Conservation (phyloP, 2,113 vertebrate genomes). For the Rana temporaria region DNA sequence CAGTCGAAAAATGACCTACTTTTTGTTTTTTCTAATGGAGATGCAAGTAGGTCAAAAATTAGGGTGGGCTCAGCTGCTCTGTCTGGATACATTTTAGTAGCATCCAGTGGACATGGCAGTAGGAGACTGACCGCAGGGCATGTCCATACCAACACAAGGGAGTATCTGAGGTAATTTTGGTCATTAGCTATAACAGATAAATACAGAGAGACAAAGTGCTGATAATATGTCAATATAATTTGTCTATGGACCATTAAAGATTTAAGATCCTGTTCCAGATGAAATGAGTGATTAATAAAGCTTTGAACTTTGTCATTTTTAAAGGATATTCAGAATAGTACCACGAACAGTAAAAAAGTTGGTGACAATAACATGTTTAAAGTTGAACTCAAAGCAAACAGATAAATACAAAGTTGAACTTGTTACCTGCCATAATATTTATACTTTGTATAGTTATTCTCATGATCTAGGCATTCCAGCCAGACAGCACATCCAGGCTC, state of each 20-base stretch:
- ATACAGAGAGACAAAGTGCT: background rate
- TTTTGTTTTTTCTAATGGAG: slow-evolving; percentile 34
- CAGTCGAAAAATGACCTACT: slow-evolving; percentile 33
- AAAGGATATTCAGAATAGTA: too few species aligned
- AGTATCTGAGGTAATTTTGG: slow-evolving; percentile 28
- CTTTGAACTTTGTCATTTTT: too few species aligned
- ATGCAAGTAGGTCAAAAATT: slow-evolving; percentile 53
- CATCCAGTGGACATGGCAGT: slow-evolving; percentile 25
- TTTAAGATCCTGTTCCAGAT: too few species aligned
- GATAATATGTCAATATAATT: background rate
- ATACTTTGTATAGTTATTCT: too few species aligned
- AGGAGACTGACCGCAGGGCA: slow-evolving; percentile 34
- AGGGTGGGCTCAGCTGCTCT: slow-evolving; percentile 53
- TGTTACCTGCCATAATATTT: too few species aligned
- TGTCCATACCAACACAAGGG: slow-evolving; percentile 17
- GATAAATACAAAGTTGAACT: too few species aligned
- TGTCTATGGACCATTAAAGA: background rate
- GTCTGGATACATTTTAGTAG: slow-evolving; percentile 44
- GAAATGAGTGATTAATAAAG: too few species aligned
- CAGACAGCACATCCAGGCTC: too few species aligned
- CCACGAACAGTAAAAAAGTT: too few species aligned
- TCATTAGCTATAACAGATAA: slow-evolving; percentile 4
- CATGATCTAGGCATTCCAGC: too few species aligned
- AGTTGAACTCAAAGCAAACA: too few species aligned
- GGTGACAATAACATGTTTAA: too few species aligned